Percentiles rank a stretch among this genome's conserved stretches.
phyloP scores from a whole-genome alignment of 35 echinoderm and acorn worm genomes.

The Apostichopus californicus region DNA sequence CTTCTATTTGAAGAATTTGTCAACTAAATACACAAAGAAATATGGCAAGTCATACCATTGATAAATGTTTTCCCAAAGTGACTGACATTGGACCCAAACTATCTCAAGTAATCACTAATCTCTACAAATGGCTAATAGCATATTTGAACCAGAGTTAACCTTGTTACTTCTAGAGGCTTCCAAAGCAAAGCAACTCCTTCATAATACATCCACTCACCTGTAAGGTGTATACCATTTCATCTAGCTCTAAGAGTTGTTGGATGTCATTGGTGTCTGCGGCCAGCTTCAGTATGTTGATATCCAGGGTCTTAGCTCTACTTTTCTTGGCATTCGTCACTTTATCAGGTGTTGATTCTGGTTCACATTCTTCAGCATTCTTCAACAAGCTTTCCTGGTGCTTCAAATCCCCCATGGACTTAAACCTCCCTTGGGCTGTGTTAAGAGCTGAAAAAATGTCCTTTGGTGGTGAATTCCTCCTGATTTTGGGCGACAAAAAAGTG shows the following conservation, averaged over 20 bases:
- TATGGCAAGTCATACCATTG: too few species aligned
- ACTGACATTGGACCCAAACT: too few species aligned
- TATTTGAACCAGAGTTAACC: too few species aligned
- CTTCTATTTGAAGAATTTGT: too few species aligned
- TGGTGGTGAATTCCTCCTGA: background rate
- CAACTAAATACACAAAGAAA: too few species aligned
- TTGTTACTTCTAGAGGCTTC: too few species aligned
- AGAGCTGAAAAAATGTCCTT: constrained; percentile 11
- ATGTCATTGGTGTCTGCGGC: constrained; percentile 24
- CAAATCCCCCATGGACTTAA: constrained; percentile 5
- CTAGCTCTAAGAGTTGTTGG: constrained; percentile 31
- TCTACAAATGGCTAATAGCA: too few species aligned
- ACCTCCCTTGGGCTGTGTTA: constrained; percentile 15
- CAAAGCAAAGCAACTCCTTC: too few species aligned
- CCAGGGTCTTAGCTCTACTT: constrained; percentile 1
- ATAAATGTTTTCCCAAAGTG: too few species aligned
- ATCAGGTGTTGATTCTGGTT: background rate
- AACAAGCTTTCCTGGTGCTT: constrained; percentile 16
- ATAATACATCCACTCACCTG: constrained; percentile 10
- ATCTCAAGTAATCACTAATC: too few species aligned
- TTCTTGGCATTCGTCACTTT: constrained; percentile 16
- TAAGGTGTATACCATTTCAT: constrained; percentile 37
- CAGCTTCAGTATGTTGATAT: constrained; percentile 30
- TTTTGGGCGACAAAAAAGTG: background rate
- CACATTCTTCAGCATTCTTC: constrained; percentile 23